Evolutionary conservation across 2,113 vertebrate genomes (phyloP).

Genomic region (Centropristis striata): DNA sequence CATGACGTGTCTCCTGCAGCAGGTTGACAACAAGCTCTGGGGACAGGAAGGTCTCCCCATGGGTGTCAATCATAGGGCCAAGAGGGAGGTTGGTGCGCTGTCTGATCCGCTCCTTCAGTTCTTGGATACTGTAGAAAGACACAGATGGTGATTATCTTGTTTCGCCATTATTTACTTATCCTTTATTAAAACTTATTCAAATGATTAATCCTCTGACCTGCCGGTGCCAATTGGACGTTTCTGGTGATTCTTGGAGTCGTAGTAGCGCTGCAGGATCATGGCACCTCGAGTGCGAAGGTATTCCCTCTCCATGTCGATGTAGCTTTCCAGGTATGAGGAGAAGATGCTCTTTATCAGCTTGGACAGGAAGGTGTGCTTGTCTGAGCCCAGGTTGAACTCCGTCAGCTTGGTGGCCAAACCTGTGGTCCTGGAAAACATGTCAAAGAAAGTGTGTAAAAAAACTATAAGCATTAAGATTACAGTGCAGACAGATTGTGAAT

Average conservation of each 20-base stretch:
- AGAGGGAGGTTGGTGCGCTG: constrained; percentile 95
- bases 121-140: constrained; percentile 91
- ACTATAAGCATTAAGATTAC: background rate
- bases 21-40: constrained; percentile 98
- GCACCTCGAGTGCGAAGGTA: constrained; percentile 95
- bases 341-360: constrained; percentile 99
- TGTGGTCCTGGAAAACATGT: constrained; percentile 88
- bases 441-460: background rate
- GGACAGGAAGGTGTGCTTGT: constrained; percentile 99
- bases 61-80: constrained; percentile 97
- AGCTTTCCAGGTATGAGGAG: constrained; percentile 97
- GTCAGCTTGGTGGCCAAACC: constrained; percentile 94
- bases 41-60: constrained; percentile 97
- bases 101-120: constrained; percentile 96
- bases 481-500: background rate
- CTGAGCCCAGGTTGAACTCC: constrained; percentile 98
- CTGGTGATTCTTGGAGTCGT: constrained; percentile 99
- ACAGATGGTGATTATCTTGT: background rate
- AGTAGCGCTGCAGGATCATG: constrained; percentile 96
- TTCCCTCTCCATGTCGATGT: constrained; percentile 96
- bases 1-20: constrained; percentile 97
- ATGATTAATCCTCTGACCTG: constrained; percentile 86
- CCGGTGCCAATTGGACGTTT: constrained; percentile 95
- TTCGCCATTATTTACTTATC: background rate
- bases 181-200: background rate